Conservation (phyloP, 2,797 vertebrate genomes). For the Anguilla pacifica region DNA sequence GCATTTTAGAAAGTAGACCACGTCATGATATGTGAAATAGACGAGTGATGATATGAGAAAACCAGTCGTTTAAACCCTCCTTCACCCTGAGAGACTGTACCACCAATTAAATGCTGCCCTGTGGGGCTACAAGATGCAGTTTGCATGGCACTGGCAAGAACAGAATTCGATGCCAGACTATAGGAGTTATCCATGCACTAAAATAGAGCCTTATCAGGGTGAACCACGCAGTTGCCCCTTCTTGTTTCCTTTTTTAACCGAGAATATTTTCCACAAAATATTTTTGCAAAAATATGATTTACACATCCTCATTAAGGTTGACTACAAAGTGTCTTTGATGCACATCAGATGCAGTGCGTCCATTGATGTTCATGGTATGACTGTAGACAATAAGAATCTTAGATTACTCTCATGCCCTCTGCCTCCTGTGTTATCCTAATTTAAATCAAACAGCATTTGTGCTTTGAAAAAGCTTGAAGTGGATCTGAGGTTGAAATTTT, state of each 20-base stretch:
- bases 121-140: too few relatives aligned
- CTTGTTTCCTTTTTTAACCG: background rate
- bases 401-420: background rate
- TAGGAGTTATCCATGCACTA: too few relatives aligned
- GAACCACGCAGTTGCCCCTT: background rate
- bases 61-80: too few relatives aligned
- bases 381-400: background rate
- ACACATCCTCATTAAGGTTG: background rate
- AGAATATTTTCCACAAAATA: background rate
- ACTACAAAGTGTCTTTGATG: background rate
- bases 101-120: too few relatives aligned
- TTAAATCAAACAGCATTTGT: background rate
- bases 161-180: too few relatives aligned
- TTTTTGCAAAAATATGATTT: background rate
- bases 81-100: too few relatives aligned
- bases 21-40: too few relatives aligned
- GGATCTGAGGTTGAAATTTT: background rate
- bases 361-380: background rate
- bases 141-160: too few relatives aligned
- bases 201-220: background rate
- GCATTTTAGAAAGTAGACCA: too few relatives aligned
- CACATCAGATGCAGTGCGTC: background rate
- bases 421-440: background rate
- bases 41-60: too few relatives aligned
- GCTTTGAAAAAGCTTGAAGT: background rate